phyloP scores from a whole-genome alignment of 2,797 vertebrate species.

The Chrysocyon brachyurus region DNA sequence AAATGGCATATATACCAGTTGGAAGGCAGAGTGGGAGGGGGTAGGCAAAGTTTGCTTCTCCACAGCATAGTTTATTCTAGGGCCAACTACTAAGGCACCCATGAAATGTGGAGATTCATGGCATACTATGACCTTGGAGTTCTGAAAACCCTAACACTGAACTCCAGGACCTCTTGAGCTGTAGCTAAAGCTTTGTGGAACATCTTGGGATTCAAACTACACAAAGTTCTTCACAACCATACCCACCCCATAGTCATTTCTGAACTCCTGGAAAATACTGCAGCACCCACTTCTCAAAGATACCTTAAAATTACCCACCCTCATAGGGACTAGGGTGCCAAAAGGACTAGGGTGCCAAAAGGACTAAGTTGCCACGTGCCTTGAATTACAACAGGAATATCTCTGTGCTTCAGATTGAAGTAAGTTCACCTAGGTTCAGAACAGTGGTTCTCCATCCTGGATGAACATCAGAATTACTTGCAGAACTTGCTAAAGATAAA shows the following conservation, averaged over 20 bases:
- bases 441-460: not conserved
- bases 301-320: not conserved
- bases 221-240: not conserved
- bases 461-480: not conserved
- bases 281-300: not conserved
- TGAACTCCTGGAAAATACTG: not conserved
- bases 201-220: not conserved
- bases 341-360: not conserved
- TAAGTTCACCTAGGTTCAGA: not conserved
- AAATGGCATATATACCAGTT: rapidly evolving
- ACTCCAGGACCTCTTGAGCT: not conserved
- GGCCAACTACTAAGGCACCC: not conserved
- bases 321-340: not conserved
- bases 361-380: not conserved
- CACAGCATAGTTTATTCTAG: not conserved
- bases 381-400: not conserved
- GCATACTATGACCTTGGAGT: not conserved
- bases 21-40: not conserved
- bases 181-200: constrained; percentile 18
- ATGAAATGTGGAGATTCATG: not conserved
- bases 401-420: not conserved
- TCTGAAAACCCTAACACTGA: not conserved
- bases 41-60: not conserved
- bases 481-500: not conserved
- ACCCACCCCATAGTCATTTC: not conserved